Evolutionary conservation across 2,113 vertebrate genomes (phyloP).

Genomic region (Myotis lucifugus): DNA sequence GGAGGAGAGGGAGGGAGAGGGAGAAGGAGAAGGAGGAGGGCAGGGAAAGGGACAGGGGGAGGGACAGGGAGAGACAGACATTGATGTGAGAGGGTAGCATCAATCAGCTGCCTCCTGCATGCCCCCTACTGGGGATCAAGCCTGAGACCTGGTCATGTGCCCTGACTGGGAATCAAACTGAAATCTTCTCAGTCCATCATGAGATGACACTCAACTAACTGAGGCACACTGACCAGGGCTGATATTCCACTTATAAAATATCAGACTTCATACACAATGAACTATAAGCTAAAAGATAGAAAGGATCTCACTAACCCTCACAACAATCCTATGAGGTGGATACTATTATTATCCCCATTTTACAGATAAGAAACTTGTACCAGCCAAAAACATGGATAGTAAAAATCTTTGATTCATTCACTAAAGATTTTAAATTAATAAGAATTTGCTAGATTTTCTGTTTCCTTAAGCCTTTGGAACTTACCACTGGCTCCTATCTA

Average conservation of each 20-base stretch:
- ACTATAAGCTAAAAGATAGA: neutral
- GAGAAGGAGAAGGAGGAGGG: too few species aligned
- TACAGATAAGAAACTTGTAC: neutral
- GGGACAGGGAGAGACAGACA: neutral
- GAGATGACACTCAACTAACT: neutral
- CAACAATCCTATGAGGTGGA: neutral
- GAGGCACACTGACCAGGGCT: neutral
- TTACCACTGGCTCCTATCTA: neutral
- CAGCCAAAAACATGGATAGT: neutral
- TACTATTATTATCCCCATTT: neutral
- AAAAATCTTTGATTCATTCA: neutral
- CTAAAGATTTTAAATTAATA: neutral
- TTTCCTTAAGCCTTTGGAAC: neutral
- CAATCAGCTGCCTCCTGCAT: neutral
- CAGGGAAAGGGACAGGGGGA: too few species aligned
- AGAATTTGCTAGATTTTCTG: constrained; percentile 4
- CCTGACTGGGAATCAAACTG: neutral
- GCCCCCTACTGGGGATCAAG: neutral
- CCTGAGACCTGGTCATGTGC: neutral
- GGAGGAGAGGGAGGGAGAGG: too few species aligned
- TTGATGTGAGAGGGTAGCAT: neutral
- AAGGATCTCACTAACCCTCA: neutral
- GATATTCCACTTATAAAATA: neutral
- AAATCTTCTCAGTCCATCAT: neutral
- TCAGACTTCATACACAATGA: neutral